Evolutionary conservation across 2,888 invertebrate genomes (phyloP).

Genomic region (Yponomeuta plumbellus): DNA sequence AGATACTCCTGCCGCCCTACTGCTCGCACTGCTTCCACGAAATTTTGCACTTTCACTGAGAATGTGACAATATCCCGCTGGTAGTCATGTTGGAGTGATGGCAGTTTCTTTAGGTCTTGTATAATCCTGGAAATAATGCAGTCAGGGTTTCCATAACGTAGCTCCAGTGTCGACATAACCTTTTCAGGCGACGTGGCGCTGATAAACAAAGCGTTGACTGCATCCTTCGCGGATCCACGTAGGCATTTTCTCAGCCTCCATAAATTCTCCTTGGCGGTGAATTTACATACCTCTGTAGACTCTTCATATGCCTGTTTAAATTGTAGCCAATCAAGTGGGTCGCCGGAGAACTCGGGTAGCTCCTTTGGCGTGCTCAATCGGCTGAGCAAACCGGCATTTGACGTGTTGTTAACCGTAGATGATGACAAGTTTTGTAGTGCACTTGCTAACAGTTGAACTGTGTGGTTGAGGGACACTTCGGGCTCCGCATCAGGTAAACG

Average conservation of each 20-base stretch:
- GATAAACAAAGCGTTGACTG: too few relatives aligned
- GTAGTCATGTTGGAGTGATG: constrained; percentile 23
- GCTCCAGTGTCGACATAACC: too few relatives aligned
- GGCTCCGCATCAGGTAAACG: neutral
- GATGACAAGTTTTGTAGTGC: neutral
- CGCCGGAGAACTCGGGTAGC: constrained; percentile 24
- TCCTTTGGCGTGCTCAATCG: constrained; percentile 18
- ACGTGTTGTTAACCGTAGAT: neutral
- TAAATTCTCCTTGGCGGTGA: too few relatives aligned
- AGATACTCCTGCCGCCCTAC: constrained; percentile 13
- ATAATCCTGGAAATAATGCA: constrained; percentile 23
- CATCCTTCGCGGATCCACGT: too few relatives aligned
- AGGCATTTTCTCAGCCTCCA: too few relatives aligned
- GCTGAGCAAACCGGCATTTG: constrained; percentile 1
- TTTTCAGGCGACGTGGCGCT: too few relatives aligned
- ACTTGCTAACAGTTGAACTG: neutral
- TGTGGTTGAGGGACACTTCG: neutral
- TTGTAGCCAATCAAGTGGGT: constrained; percentile 29
- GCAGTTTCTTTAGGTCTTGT: constrained; percentile 26
- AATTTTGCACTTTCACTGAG: constrained; percentile 26
- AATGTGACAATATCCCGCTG: constrained; percentile 26
- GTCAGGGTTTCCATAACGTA: too few relatives aligned
- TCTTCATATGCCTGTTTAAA: constrained; percentile 29
- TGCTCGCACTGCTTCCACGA: constrained; percentile 23
- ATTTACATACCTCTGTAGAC: too few relatives aligned